Conservation (phyloP, 2,888 invertebrate genomes). For the Chymomyza caudatula region DNA sequence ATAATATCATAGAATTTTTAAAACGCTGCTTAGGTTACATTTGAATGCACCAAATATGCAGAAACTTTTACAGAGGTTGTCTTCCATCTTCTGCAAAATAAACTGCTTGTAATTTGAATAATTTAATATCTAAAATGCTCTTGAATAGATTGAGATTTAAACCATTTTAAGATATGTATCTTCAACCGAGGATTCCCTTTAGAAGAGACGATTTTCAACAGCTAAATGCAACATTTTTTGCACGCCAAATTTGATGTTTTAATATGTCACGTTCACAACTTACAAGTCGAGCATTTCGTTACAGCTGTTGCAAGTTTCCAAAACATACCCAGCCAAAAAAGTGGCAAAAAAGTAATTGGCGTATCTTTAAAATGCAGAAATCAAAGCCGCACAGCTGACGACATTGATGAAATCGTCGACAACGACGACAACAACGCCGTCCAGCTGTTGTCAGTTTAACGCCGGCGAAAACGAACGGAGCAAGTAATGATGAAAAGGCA, state of each 20-base stretch:
- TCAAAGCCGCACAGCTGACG: background rate
- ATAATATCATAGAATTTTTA: no score
- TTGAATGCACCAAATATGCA: no score
- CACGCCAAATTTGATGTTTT: background rate
- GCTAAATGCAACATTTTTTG: background rate
- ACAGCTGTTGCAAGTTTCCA: background rate
- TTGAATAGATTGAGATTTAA: no score
- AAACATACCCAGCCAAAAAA: background rate
- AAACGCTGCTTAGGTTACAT: no score
- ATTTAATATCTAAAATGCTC: no score
- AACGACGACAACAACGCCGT: slow-evolving; percentile 22
- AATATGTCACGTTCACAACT: background rate
- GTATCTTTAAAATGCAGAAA: background rate
- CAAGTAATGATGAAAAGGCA: background rate
- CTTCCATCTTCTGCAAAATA: no score
- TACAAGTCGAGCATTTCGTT: background rate
- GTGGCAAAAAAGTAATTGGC: background rate
- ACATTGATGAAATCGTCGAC: slow-evolving; percentile 18
- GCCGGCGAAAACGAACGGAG: slow-evolving; percentile 2
- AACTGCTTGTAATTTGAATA: no score
- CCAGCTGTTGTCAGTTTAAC: slow-evolving; percentile 59
- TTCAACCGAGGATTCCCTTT: no score
- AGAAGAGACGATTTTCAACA: background rate
- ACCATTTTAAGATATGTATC: no score
- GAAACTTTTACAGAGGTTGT: no score